These are phyloP conservation scores for Cyclura pinguis DNA, from an alignment of 2,797 vertebrate genomes.

Conservation along the genomic window DNA sequence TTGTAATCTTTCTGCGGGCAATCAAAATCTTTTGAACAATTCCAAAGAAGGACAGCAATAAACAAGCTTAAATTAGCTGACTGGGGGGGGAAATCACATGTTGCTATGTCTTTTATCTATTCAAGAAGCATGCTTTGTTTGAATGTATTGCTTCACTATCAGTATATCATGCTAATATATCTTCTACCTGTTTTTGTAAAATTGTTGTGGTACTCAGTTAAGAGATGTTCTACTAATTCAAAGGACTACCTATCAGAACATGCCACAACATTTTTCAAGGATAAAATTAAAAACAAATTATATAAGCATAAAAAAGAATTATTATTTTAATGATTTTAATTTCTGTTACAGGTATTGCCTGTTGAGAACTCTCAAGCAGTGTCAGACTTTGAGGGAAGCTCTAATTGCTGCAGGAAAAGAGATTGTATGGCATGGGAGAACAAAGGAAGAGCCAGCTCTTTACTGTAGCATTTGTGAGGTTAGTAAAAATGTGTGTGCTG, in stretches of 20 bases:
- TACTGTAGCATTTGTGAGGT: slow-evolving; percentile 99
- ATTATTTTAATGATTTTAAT: slow-evolving; percentile 22
- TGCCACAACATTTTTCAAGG: not conserved
- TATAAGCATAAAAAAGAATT: not conserved
- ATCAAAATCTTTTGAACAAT: not conserved
- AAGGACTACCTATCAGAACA: not conserved
- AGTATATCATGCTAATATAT: not conserved
- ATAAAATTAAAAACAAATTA: not conserved
- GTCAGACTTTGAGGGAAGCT: slow-evolving; percentile 93
- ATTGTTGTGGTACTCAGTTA: not conserved
- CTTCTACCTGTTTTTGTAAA: not conserved
- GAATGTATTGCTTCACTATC: not conserved
- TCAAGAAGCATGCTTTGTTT: not conserved
- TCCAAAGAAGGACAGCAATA: not conserved
- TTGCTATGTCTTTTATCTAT: not conserved
- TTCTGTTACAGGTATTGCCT: slow-evolving; percentile 89
- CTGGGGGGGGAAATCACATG: not conserved
- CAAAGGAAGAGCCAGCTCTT: slow-evolving; percentile 93
- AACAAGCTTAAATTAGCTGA: not conserved
- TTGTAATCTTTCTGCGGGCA: not conserved
- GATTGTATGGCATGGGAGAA: slow-evolving; percentile 92
- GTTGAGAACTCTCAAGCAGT: slow-evolving; percentile 95
- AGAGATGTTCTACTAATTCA: not conserved
- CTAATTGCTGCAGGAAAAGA: slow-evolving; percentile 91
- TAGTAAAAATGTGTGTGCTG: slow-evolving; percentile 63